Conservation (phyloP, 2,797 vertebrate genomes). For the Tauraco hartlaubi region DNA sequence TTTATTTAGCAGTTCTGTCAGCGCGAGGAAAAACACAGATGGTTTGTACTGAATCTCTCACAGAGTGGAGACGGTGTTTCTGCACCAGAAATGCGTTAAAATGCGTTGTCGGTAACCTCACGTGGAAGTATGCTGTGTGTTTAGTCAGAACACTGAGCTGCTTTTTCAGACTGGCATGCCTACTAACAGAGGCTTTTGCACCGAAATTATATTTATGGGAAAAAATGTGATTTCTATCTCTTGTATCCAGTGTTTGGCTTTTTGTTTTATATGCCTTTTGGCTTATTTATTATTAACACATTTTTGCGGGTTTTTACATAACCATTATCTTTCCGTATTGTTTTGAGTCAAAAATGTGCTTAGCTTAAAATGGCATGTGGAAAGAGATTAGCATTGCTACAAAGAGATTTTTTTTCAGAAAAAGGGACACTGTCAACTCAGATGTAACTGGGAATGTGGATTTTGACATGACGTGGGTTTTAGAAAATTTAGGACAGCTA, state of each 20-base stretch:
- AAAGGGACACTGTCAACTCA: neutral
- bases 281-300: slow-evolving; percentile 64
- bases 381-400: neutral
- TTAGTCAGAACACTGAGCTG: neutral
- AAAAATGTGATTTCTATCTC: slow-evolving; percentile 62
- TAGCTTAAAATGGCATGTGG: slow-evolving; percentile 7
- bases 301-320: slow-evolving; percentile 64
- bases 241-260: slow-evolving; percentile 21
- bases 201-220: slow-evolving; percentile 50
- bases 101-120: neutral
- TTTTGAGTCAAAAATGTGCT: neutral
- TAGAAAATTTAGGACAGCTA: neutral
- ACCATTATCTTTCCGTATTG: neutral
- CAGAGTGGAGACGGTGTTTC: neutral
- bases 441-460: neutral
- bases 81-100: neutral
- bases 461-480: neutral
- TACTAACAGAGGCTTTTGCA: slow-evolving; percentile 39
- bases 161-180: slow-evolving; percentile 9
- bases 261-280: slow-evolving; percentile 50
- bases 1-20: neutral
- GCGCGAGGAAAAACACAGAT: neutral
- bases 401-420: neutral
- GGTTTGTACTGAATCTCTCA: neutral
- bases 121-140: neutral